These are phyloP conservation scores for Chymomyza fuscimana DNA, from an alignment of 2,888 invertebrate genomes.

Conservation along the genomic window DNA sequence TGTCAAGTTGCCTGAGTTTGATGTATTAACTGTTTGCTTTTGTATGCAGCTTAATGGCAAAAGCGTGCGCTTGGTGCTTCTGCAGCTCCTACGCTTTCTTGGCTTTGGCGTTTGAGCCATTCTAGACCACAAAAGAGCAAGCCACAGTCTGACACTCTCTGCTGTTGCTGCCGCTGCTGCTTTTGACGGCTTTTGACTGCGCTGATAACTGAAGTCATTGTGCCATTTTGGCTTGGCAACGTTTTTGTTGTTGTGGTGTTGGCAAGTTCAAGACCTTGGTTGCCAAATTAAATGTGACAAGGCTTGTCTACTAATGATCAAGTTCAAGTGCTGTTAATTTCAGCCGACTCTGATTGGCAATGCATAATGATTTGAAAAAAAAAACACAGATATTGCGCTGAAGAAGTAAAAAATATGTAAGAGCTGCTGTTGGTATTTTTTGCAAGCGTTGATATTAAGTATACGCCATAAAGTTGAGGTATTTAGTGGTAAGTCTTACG, in stretches of 20 bases:
- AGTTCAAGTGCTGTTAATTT: conserved; percentile 5
- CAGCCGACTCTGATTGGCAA: background rate
- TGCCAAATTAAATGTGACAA: conserved; percentile 27
- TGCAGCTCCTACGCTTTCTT: conserved; percentile 32
- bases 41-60: background rate
- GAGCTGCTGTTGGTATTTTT: background rate
- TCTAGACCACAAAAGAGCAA: background rate
- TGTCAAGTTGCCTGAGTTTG: conserved; percentile 64
- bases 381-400: no score
- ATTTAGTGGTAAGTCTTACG: background rate
- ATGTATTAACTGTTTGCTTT: conserved; percentile 64
- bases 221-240: background rate
- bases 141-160: background rate
- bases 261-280: conserved; percentile 31
- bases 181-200: background rate
- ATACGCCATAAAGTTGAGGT: background rate
- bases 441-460: background rate
- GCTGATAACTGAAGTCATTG: background rate
- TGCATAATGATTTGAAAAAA: background rate
- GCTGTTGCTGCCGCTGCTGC: background rate
- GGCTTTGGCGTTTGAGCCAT: conserved; percentile 21
- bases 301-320: conserved; percentile 28
- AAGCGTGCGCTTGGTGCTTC: conserved; percentile 3
- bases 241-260: background rate
- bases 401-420: no score